Evolutionary conservation across 2,797 vertebrate genomes (phyloP).

Genomic region (Gymnoscopelus microlampas): DNA sequence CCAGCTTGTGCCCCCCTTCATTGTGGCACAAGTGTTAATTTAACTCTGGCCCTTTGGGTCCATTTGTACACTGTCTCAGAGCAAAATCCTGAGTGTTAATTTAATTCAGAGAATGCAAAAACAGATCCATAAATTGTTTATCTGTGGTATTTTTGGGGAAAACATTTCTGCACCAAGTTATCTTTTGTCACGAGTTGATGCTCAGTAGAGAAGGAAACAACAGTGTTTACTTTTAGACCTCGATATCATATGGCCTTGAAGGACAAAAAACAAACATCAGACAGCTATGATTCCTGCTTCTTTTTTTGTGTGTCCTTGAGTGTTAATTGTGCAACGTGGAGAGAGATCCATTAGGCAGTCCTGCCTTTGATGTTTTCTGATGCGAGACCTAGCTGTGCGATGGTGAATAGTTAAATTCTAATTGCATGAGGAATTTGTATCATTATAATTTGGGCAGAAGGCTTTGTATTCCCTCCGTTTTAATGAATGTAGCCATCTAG

Average conservation of each 20-base stretch:
- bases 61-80: too few relatives aligned
- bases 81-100: too few relatives aligned
- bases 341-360: constrained; percentile 72
- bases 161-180: constrained; percentile 17
- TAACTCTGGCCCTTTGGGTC: too few relatives aligned
- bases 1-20: too few relatives aligned
- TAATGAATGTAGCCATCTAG: constrained; percentile 70
- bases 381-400: constrained; percentile 76
- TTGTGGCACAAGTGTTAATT: too few relatives aligned
- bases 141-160: too few relatives aligned
- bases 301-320: constrained; percentile 80
- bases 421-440: constrained; percentile 78
- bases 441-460: constrained; percentile 73
- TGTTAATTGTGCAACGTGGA: constrained; percentile 75
- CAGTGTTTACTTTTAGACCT: constrained; percentile 75
- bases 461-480: constrained; percentile 76
- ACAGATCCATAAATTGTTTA: too few relatives aligned
- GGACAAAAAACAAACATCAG: constrained; percentile 62
- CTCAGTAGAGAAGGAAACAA: constrained; percentile 61
- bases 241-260: constrained; percentile 76
- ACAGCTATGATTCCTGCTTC: constrained; percentile 60
- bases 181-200: constrained; percentile 51
- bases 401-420: constrained; percentile 78
- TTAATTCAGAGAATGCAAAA: too few relatives aligned
- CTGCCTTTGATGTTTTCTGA: constrained; percentile 78